Evolutionary conservation across 2,113 vertebrate genomes (phyloP).

Genomic region (Melanerpes formicivorus): DNA sequence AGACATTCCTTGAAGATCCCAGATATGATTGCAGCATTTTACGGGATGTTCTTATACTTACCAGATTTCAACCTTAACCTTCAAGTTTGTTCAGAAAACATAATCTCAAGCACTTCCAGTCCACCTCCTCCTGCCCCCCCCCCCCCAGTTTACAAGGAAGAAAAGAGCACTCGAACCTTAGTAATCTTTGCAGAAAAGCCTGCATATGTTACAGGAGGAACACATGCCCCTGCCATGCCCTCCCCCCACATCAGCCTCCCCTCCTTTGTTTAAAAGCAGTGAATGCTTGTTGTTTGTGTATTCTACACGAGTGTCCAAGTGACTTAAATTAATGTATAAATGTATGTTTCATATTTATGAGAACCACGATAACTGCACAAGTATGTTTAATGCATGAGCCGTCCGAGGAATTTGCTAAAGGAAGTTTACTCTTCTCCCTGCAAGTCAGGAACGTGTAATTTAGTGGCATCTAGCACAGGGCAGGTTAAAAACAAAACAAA

Average conservation of each 20-base stretch:
- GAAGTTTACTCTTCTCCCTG: slow-evolving; percentile 45
- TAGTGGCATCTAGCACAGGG: slow-evolving; percentile 17
- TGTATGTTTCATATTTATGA: slow-evolving; percentile 34
- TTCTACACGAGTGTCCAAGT: background rate
- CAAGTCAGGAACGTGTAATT: slow-evolving; percentile 54
- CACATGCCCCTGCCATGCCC: background rate
- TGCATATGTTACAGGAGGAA: background rate
- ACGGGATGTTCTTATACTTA: background rate
- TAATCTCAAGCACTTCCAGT: background rate
- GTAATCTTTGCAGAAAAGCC: background rate
- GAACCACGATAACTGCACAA: background rate
- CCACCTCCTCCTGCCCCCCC: background rate
- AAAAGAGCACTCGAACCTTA: background rate
- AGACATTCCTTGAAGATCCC: background rate
- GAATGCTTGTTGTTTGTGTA: background rate
- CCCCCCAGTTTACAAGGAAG: background rate
- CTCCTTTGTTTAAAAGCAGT: background rate
- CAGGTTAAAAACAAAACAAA: slow-evolving; percentile 54
- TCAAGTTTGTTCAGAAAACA: background rate
- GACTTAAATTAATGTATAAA: slow-evolving; percentile 27
- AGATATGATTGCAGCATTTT: background rate
- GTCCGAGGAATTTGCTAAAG: slow-evolving; percentile 46
- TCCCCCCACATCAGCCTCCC: background rate
- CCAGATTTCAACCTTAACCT: background rate
- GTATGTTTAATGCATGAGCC: slow-evolving; percentile 50